Evolutionary conservation across 2,888 invertebrate species (phyloP), one percentile per base, ranked within the genome.

Genomic region (Synergus umbraculus): DNA sequence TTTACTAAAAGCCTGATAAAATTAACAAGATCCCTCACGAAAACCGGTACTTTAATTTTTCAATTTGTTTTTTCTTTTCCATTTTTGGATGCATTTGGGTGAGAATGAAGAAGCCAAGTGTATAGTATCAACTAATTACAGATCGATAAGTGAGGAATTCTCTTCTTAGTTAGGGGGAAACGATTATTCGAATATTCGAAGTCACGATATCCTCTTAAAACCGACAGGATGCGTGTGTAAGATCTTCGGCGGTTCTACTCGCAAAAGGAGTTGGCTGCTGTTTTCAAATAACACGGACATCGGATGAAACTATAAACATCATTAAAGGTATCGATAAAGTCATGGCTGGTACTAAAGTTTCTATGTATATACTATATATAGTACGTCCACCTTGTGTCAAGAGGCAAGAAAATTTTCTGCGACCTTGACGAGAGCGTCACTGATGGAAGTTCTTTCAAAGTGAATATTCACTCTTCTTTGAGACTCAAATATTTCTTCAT

Each of bases 251-350:
- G 66, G n/a, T 66, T 18, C 66, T 66, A 18, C 41, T 43, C 10
- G n/a, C 43, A 43, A 60, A 46, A 60, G n/a, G 65, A 66, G 66
- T 43, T n/a, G 66, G 66, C 66, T 66, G 41, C 66, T 66, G 66
- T 43, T 66, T 66, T 66, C n/a, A 66, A 66, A 66, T 66, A 43
- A 66, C 43, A 66, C n/a, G 18, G 43, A 66, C 18, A 66, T 66
- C 43, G 43, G n/a, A 66, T 43, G 41, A 66, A 83, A 84, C 80
- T 82, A 83, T 80, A 84, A 84, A 83, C 83, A 83, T 83, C 83
- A 81, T 85, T 85, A 85, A 85, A 82, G 67, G 83, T 79, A 73
- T 78, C 83, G 83, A 84, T 85, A 84, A 85, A 85, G 81, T 82
- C 79, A 78, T 78, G 63, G 80, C 63, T 63, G 65, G 80, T 81